A percentile compares a stretch with the other conserved stretches of the same genome.
phyloP scores from a whole-genome alignment of 2,888 invertebrate species.

The Anticlea derivata region DNA sequence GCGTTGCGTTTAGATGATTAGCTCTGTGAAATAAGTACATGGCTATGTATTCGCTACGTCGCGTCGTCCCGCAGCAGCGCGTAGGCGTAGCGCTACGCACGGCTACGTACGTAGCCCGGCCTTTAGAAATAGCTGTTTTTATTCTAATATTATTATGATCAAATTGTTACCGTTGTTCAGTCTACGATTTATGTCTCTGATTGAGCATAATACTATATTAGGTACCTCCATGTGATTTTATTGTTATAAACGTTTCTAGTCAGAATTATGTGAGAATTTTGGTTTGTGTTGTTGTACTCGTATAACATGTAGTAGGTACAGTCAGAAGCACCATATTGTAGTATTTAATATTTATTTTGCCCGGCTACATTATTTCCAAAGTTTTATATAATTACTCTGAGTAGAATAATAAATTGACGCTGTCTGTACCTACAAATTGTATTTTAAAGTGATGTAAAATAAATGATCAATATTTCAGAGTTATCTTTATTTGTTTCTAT shows the following conservation, averaged over 20 bases:
- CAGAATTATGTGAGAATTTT: conserved; percentile 18
- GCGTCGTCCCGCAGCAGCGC: neutral
- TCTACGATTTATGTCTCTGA: no score
- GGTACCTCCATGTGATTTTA: conserved; percentile 14
- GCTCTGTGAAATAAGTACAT: no score
- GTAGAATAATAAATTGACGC: neutral
- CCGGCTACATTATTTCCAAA: no score
- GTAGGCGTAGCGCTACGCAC: neutral
- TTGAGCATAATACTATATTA: neutral
- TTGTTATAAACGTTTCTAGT: conserved; percentile 23
- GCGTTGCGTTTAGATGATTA: no score
- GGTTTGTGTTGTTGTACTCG: conserved; percentile 5
- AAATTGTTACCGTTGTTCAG: neutral
- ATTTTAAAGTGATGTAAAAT: conserved; percentile 14
- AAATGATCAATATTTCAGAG: conserved; percentile 2
- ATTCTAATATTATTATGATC: no score
- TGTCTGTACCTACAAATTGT: conserved; percentile 9
- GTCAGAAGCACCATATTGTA: neutral
- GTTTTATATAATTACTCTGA: no score
- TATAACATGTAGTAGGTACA: neutral
- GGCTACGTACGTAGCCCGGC: neutral
- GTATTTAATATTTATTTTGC: no score
- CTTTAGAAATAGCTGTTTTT: neutral
- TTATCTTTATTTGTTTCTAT: neutral
- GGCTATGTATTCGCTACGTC: no score